Evolutionary conservation across 2,113 vertebrate species (phyloP), one percentile per base, ranked within the genome.

Genomic region (Proteles cristata): DNA sequence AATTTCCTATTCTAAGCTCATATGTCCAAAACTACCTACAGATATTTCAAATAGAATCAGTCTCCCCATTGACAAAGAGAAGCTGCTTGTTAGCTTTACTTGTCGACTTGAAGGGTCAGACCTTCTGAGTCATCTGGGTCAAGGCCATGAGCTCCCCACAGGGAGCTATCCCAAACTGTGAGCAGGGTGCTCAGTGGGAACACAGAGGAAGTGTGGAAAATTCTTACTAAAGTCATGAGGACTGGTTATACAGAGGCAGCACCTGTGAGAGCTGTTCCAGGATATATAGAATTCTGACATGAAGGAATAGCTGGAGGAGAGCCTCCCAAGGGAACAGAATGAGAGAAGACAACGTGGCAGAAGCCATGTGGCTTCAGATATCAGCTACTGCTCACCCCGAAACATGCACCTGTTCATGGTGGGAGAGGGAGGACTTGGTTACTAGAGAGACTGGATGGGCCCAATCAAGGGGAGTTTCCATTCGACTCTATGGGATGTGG

Each of bases 381-480:
- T 6, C 65, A 81, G 33, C 26, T 4, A 33, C 11, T 19, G 55
- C 19, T 83, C 33, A 53, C 21, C 43, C 26, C 8, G 0, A 39
- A 50, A 21, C 33, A 9, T 17, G 15, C 1, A n/a, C 9, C 0
- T 15, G 17, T 0, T 2, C 31, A 4, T 5, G 5, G 35, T 79
- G 26, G 35, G 28, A 19, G 0, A 48, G 23, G 69, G 39, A 35
- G 35, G 58, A 7, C 28, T 25, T 23, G 66, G 39, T 35, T 48
- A 12, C 31, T 35, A 5, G 12, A 63, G 69, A 35, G 74, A 39
- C 7, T 39, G 31, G 31, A 23, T 21, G 4, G 39, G 21, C 28
- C 58, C 48, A 35, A 4, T 11, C 66, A 39, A 23, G 48, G 35
- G 53, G 45, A 6, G 14, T 5, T 11, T 83, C 55, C 33, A 11